Evolutionary conservation across 2,888 invertebrate species (phyloP).

Genomic region (Caenorhabditis japonica): DNA sequence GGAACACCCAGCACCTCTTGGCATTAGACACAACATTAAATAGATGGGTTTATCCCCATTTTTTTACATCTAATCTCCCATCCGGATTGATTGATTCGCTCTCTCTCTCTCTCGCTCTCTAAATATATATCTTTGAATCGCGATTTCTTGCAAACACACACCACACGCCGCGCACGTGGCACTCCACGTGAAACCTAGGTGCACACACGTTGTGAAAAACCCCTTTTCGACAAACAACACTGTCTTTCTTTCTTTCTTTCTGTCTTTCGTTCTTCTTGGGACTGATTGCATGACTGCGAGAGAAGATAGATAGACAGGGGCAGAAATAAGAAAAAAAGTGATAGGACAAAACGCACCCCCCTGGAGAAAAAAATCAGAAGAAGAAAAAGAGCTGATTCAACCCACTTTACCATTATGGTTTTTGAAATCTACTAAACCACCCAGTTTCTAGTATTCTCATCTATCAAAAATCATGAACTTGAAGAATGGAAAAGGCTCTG

Average conservation of each 20-base stretch:
- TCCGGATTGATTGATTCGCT: too few species aligned
- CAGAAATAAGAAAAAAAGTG: slow-evolving; percentile 15
- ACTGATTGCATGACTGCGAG: slow-evolving; percentile 4
- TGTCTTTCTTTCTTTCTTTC: too few species aligned
- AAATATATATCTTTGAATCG: too few species aligned
- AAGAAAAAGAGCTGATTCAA: slow-evolving; percentile 19
- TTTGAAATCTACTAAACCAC: too few species aligned
- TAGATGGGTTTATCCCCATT: too few species aligned
- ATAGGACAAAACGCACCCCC: slow-evolving; percentile 26
- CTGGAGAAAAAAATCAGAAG: slow-evolving; percentile 5
- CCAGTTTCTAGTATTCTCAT: too few species aligned
- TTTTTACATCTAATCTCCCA: too few species aligned
- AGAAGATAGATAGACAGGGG: slow-evolving; percentile 9
- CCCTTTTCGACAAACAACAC: slow-evolving; percentile 43
- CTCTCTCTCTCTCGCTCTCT: too few species aligned
- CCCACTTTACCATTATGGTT: neutral
- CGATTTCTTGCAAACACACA: slow-evolving; percentile 23
- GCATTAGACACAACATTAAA: slow-evolving; percentile 3
- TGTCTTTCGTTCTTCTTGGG: too few species aligned
- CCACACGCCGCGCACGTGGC: slow-evolving; percentile 42
- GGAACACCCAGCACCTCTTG: slow-evolving; percentile 33
- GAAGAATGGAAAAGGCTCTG: too few species aligned
- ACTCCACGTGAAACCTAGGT: slow-evolving; percentile 32
- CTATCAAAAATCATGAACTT: too few species aligned
- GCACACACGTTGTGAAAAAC: slow-evolving; percentile 9